phyloP scores from a whole-genome alignment of 2,113 vertebrate genomes.

The Pelvicachromis taeniatus region DNA sequence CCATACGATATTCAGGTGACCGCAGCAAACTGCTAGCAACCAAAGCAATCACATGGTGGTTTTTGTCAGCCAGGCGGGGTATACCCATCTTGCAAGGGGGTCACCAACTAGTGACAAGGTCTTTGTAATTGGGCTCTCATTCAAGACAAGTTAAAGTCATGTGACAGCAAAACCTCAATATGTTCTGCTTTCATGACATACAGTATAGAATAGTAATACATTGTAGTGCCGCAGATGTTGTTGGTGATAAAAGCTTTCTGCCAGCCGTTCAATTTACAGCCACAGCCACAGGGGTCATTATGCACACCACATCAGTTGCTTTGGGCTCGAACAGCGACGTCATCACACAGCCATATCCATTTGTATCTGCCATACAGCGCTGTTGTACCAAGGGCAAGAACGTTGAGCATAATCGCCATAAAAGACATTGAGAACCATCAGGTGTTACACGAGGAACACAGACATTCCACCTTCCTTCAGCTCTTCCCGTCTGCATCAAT shows the following conservation, averaged over 20 bases:
- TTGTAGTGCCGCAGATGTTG: not conserved
- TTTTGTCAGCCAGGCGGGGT: not conserved
- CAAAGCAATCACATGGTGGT: not conserved
- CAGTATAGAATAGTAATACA: not conserved
- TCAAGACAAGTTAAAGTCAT: not conserved
- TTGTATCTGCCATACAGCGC: not conserved
- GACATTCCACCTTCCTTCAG: not conserved
- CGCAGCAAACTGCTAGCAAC: not conserved
- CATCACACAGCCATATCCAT: not conserved
- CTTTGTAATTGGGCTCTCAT: not conserved
- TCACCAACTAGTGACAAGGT: not conserved
- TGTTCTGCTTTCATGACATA: not conserved
- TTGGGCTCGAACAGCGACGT: rapidly evolving
- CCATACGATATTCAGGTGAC: not conserved
- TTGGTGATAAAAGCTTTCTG: not conserved
- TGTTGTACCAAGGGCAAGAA: not conserved
- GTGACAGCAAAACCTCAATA: not conserved
- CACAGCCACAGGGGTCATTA: not conserved
- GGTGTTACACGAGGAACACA: not conserved
- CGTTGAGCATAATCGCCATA: not conserved
- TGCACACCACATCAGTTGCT: not conserved
- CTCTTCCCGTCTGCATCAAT: not conserved
- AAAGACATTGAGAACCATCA: not conserved
- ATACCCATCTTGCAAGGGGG: not conserved
- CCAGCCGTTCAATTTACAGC: not conserved